These are phyloP conservation scores for Papilio machaon DNA, from an alignment of 1,140 invertebrate genomes.

Conservation along the genomic window DNA sequence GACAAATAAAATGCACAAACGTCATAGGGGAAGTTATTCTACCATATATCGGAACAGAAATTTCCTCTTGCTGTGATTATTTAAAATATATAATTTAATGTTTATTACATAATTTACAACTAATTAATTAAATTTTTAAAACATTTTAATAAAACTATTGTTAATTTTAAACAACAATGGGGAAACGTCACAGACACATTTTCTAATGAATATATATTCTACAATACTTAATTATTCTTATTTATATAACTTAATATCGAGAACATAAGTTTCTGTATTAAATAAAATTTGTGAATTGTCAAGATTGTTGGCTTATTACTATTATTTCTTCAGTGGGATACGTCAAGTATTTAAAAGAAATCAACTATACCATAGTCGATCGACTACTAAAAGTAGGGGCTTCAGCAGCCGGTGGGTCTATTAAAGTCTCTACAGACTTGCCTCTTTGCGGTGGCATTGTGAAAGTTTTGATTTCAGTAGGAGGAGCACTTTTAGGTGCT, in stretches of 20 bases:
- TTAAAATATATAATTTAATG: constrained; percentile 46
- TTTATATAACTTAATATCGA: constrained; percentile 15
- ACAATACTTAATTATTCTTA: constrained; percentile 6
- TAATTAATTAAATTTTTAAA: constrained; percentile 50
- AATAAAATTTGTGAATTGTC: constrained; percentile 35
- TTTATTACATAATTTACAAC: constrained; percentile 53
- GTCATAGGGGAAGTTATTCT: constrained; percentile 62
- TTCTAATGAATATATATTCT: constrained; percentile 24
- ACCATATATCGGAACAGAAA: constrained; percentile 77
- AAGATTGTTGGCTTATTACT: constrained; percentile 31
- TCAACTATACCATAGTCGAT: constrained; percentile 77
- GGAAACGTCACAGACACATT: constrained; percentile 52
- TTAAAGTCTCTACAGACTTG: constrained; percentile 76
- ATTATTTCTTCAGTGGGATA: constrained; percentile 33
- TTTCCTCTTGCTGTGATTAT: constrained; percentile 74
- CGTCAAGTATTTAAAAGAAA: neutral
- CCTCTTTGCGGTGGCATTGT: constrained; percentile 71
- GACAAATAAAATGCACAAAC: constrained; percentile 48
- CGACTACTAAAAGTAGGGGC: constrained; percentile 71
- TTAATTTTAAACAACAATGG: constrained; percentile 56
- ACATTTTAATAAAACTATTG: constrained; percentile 52
- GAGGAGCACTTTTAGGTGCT: constrained; percentile 74
- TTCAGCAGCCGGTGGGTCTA: constrained; percentile 69
- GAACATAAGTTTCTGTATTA: neutral
- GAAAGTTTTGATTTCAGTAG: constrained; percentile 74